phyloP scores from a whole-genome alignment of 2,888 invertebrate genomes.

The Taphrorychus bicolor region DNA sequence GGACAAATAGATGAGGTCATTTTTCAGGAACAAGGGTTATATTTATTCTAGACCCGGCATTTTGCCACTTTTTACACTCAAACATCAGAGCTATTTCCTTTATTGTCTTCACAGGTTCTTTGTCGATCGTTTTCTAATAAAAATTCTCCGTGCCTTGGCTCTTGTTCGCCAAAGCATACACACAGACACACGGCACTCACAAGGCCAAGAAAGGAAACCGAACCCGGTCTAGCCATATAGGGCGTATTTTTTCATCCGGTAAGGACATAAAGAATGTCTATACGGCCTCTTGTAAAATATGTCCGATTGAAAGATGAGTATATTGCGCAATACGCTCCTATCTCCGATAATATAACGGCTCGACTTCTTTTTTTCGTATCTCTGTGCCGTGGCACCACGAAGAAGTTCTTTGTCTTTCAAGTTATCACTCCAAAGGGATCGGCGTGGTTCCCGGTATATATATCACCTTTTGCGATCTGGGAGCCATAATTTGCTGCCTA shows the following conservation, averaged over 20 bases:
- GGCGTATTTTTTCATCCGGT: constrained; percentile 23
- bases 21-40: no score
- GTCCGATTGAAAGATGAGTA: constrained; percentile 32
- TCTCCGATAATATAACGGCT: no score
- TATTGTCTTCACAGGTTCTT: constrained; percentile 1
- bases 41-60: not conserved
- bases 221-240: constrained; percentile 27
- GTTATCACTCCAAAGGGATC: not conserved
- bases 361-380: no score
- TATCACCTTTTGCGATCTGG: not conserved
- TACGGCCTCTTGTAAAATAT: constrained; percentile 24
- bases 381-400: no score
- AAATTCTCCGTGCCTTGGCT: constrained; percentile 18
- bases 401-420: not conserved
- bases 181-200: constrained; percentile 9
- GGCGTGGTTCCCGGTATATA: not conserved
- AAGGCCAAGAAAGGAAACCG: constrained; percentile 32
- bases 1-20: no score
- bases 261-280: constrained; percentile 31
- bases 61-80: not conserved
- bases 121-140: constrained; percentile 33
- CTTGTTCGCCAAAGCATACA: constrained; percentile 9
- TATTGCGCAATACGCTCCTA: constrained; percentile 30
- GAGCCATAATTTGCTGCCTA: no score
- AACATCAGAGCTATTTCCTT: not conserved